phyloP scores from a whole-genome alignment of 2,888 invertebrate species.

The Masnerella sp. region DNA sequence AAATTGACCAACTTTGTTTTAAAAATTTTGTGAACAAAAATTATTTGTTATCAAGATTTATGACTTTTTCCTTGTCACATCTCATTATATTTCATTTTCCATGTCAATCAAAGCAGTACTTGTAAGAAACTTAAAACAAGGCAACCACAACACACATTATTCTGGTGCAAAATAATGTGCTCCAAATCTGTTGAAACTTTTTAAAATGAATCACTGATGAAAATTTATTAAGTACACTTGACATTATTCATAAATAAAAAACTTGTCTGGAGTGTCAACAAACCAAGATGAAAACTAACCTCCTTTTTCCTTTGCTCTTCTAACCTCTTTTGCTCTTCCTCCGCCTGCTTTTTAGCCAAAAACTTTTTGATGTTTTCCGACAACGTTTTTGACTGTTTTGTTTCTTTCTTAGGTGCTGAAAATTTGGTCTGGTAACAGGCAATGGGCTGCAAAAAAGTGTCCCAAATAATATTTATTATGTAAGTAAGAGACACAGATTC shows the following conservation, averaged over 20 bases:
- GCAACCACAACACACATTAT: too few relatives aligned
- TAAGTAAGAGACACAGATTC: conserved; percentile 16
- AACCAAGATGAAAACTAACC: conserved; percentile 64
- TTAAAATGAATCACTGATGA: too few relatives aligned
- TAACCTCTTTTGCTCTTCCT: conserved; percentile 82
- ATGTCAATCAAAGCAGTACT: too few relatives aligned
- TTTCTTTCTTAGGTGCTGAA: conserved; percentile 89
- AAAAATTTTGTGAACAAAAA: too few relatives aligned
- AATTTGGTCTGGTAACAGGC: conserved; percentile 88
- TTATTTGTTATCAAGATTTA: too few relatives aligned
- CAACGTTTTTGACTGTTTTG: conserved; percentile 82
- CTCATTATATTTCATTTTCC: too few relatives aligned
- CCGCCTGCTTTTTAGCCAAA: conserved; percentile 88
- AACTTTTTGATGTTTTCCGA: conserved; percentile 91
- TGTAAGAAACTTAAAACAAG: too few relatives aligned
- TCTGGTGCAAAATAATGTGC: too few relatives aligned
- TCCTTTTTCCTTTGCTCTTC: conserved; percentile 83
- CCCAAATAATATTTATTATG: conserved; percentile 15
- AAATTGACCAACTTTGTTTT: too few relatives aligned
- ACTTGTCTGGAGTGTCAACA: neutral
- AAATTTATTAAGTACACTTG: too few relatives aligned
- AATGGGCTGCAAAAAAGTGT: conserved; percentile 72
- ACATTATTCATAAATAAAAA: too few relatives aligned
- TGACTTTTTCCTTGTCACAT: too few relatives aligned
- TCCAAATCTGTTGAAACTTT: neutral